A percentile compares a stretch with the other conserved stretches of the same genome.
Conservation (phyloP, 1,140 invertebrate genomes). For the Drosophila ironensis region DNA sequence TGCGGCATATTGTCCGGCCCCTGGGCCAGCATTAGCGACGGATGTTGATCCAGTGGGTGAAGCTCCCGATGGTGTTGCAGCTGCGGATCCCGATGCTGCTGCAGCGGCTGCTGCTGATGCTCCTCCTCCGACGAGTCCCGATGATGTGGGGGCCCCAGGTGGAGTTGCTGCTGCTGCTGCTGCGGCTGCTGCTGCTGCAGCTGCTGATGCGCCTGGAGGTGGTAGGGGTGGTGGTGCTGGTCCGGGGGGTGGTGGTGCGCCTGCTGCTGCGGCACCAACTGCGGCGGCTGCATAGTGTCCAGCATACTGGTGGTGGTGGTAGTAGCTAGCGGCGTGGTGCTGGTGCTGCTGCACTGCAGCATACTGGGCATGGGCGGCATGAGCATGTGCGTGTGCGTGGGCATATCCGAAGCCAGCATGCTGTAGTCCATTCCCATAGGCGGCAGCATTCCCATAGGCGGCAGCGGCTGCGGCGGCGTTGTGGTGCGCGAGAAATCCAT, state of each 20-base stretch:
- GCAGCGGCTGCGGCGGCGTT: conserved; percentile 68
- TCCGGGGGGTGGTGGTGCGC: conserved; percentile 49
- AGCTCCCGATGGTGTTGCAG: conserved; percentile 48
- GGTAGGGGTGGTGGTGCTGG: conserved; percentile 27
- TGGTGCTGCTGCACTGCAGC: conserved; percentile 74
- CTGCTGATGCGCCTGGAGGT: conserved; percentile 27
- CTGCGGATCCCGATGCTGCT: conserved; percentile 30
- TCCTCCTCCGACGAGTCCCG: conserved; percentile 15
- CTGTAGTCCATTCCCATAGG: conserved; percentile 77
- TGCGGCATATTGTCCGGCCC: conserved; percentile 48
- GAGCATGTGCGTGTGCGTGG: conserved; percentile 39
- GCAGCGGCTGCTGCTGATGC: conserved; percentile 1
- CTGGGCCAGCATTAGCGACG: conserved; percentile 32
- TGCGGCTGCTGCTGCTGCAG: background rate
- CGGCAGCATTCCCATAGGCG: conserved; percentile 77
- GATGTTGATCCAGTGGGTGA: conserved; percentile 40
- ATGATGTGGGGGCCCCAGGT: conserved; percentile 18
- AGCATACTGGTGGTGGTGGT: conserved; percentile 72
- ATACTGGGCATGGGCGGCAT: conserved; percentile 63
- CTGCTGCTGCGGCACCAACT: conserved; percentile 39
- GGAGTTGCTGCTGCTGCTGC: background rate
- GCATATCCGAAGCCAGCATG: conserved; percentile 82
- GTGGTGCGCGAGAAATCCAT: conserved; percentile 71
- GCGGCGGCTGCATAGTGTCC: conserved; percentile 72
- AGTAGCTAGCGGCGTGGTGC: conserved; percentile 69